Base-by-base conservation (phyloP, 2,888 invertebrate genomes). In the Hirtodrosophila cameraria region DNA sequence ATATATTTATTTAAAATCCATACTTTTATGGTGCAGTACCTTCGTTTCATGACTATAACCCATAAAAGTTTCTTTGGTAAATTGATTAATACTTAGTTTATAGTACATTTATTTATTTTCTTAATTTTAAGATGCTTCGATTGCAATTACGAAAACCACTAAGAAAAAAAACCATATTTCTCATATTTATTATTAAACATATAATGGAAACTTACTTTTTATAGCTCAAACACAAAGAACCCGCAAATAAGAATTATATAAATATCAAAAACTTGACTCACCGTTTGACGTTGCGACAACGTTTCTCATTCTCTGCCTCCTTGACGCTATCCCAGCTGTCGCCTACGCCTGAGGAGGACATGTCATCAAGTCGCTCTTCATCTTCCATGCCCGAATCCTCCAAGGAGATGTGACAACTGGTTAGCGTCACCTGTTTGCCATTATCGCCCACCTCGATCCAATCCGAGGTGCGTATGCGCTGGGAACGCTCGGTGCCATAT, bases 381-480 rank as follows among this genome's bases (percentile, higher is more conserved):
- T 91, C 91, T 71, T 91, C 91, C 70, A 91, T 69, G 30, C 91
- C 91, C 1, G 91, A 90, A 74, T 92, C 92, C 73, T 92, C 93
- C 43, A 93, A 91, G 55, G 92, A 92, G 43, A 93, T 93, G 81
- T 93, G 92, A 86, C 93, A 93, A 86, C 92, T 93, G 46, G 92
- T 92, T 69, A 92, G 86, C 4, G 91, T 91, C 36, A 93, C 92
- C 84, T 92, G 92, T 67, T 92, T 91, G 61, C 93, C 93, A 87
- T 92, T 92, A 72, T 91, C 92, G 55, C 91, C 91, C 65, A 93
- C 91, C 84, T 93, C 92, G 52, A 92, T 91, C 93, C 93, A 93
- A 87, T 93, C 93, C 0, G 92, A 91, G n/a, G 90, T 90, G 53
- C 90, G 86, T 33, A 91, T 91, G 41, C 91, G 86, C 48, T 89